A percentile compares a stretch with the other conserved stretches of the same genome.
These are phyloP conservation scores for Brachylomia viminalis DNA, from an alignment of 2,888 invertebrate species.

Conservation along the genomic window DNA sequence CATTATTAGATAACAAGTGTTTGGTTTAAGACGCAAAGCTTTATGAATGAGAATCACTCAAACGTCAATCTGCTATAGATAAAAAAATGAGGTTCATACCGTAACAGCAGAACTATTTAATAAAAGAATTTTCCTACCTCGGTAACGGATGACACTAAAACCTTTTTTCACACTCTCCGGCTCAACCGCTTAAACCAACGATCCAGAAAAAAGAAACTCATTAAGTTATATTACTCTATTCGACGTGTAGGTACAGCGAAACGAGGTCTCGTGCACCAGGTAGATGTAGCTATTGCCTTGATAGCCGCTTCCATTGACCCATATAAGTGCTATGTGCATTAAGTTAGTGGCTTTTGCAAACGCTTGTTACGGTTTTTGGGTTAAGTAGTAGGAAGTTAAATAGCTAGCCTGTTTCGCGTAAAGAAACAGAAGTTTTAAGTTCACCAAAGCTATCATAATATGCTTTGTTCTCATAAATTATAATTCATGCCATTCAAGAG, in stretches of 20 bases:
- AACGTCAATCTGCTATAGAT: no score
- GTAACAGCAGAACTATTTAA: neutral
- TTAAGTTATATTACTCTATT: constrained; percentile 43
- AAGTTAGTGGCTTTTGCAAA: constrained; percentile 54
- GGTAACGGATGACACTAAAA: constrained; percentile 27
- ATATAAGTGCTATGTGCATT: constrained; percentile 68
- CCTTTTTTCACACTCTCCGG: constrained; percentile 9
- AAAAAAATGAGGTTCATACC: neutral
- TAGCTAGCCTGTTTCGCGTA: neutral
- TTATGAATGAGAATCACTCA: neutral
- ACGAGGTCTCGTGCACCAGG: constrained; percentile 67
- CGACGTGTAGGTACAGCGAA: constrained; percentile 47
- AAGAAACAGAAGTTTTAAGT: neutral
- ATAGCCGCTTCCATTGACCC: constrained; percentile 75
- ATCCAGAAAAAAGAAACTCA: constrained; percentile 36
- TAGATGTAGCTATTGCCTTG: constrained; percentile 74
- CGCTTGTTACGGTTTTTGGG: constrained; percentile 47
- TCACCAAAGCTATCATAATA: neutral
- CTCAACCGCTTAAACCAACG: constrained; percentile 15
- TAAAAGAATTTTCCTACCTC: neutral
- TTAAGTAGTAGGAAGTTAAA: constrained; percentile 45
- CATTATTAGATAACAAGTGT: neutral
- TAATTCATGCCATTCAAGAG: constrained; percentile 5
- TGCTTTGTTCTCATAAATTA: neutral
- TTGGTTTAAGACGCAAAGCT: neutral